Base-by-base conservation (phyloP, 2,797 vertebrate species). In the Artibeus lituratus region DNA sequence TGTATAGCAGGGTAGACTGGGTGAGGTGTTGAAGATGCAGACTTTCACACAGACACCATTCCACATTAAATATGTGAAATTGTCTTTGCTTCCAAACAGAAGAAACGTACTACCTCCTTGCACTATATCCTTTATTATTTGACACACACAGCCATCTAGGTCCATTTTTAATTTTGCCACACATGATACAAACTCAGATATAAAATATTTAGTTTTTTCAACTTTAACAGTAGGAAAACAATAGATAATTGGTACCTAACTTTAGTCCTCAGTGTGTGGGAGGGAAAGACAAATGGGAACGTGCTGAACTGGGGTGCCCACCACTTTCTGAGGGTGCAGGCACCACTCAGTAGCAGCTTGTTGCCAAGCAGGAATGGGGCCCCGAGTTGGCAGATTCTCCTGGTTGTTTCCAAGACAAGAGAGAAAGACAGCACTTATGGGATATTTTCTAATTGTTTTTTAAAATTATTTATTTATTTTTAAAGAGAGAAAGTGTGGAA, bases 141-240 rank as follows among this genome's bases (percentile, higher is more conserved):
- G 35, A 93, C 88, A 62, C 35, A 80, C 32, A 35, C 2, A 69
- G 35, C 9, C 32, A 39, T 67, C 1, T 35, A 67, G 55, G 44
- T 65, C 32, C 7, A 73, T 53, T 92, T 86, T 95, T 65, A 87
- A 92, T 89, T 39, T 88, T 94, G 32, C 11, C 4, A 59, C 8
- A 67, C 10, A 35, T 78, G 2, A 57, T 65, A 26, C 10, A 89
- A 92, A 90, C 32, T 73, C 7, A 69, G 42, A 4, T 39, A 59
- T 62, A 53, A 51, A 47, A 62, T 7, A 10, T 16, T 37, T 39
- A 42, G 18, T 11, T 5, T 39, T 81, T 59, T 44, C 19, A 85
- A 42, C 44, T 88, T 21, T 94, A 59, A 16, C 24, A 59, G 62
- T 94, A 76, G 49, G 29, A 67, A 65, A 85, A 26, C 11, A 78